A percentile compares a stretch with the other conserved stretches of the same genome.
phyloP scores from a whole-genome alignment of 2,797 vertebrate species.

The Etheostoma nigrum region DNA sequence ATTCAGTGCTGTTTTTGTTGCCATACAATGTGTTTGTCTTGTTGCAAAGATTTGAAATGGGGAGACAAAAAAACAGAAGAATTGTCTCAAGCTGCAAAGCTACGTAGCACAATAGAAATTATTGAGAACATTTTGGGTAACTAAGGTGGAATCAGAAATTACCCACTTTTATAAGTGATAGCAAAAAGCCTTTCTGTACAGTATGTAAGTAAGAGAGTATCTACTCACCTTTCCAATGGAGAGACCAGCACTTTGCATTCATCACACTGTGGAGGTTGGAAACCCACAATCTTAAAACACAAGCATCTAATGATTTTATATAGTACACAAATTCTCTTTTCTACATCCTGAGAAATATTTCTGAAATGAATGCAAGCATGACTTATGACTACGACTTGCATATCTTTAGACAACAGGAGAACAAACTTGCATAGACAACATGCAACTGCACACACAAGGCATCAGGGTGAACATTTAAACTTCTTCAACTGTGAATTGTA shows the following conservation, averaged over 20 bases:
- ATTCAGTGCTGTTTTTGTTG: conserved; percentile 58
- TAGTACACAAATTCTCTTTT: not conserved
- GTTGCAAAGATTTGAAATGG: conserved; percentile 23
- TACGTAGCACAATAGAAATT: conserved; percentile 7
- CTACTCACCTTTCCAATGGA: conserved; percentile 9
- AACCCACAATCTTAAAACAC: not conserved
- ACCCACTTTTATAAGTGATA: conserved; percentile 3
- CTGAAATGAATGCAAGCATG: not conserved
- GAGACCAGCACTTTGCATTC: conserved; percentile 14
- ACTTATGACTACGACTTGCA: not conserved
- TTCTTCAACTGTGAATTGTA: not conserved
- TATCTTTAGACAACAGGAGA: not conserved
- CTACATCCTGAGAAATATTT: not conserved
- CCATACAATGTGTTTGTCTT: conserved; percentile 34
- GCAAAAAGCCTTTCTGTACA: not conserved
- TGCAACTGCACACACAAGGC: not conserved
- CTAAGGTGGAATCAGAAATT: conserved; percentile 20
- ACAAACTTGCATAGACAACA: not conserved
- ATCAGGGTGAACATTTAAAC: not conserved
- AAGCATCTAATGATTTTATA: not conserved
- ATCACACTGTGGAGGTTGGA: not conserved
- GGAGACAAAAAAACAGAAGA: not conserved
- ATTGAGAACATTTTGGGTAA: conserved; percentile 2
- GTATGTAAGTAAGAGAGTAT: conserved; percentile 10
- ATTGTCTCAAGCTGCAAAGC: not conserved